phyloP scores from a whole-genome alignment of 2,888 invertebrate genomes.

The Phortica okadai region DNA sequence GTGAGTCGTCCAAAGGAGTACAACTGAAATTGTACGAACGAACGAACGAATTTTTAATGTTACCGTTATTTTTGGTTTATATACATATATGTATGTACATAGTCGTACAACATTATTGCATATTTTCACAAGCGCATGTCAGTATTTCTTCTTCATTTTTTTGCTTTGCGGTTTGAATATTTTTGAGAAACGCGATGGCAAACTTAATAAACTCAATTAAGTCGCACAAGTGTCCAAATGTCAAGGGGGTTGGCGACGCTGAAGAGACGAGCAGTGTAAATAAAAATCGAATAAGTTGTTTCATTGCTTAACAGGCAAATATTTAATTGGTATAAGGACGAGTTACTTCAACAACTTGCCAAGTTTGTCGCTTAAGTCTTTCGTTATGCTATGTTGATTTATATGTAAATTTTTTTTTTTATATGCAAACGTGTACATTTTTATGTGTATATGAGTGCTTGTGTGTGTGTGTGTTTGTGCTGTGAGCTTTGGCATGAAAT shows the following conservation, averaged over 20 bases:
- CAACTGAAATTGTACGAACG: not conserved
- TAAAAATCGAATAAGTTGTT: conserved; percentile 51
- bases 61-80: conserved; percentile 62
- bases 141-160: conserved; percentile 17
- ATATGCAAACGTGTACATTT: not conserved
- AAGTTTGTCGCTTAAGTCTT: conserved; percentile 41
- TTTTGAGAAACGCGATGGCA: conserved; percentile 31
- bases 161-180: conserved; percentile 9
- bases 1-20: too few relatives aligned
- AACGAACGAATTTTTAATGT: conserved; percentile 49
- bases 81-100: conserved; percentile 33
- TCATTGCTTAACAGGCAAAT: conserved; percentile 51
- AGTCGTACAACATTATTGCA: conserved; percentile 48
- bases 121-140: conserved; percentile 60
- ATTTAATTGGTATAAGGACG: conserved; percentile 54
- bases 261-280: conserved; percentile 4
- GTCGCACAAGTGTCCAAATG: conserved; percentile 34
- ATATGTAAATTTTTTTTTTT: conserved; percentile 45
- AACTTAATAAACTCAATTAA: conserved; percentile 69
- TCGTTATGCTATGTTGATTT: conserved; percentile 45
- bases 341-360: not conserved
- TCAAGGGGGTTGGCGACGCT: not conserved
- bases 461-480: too few relatives aligned
- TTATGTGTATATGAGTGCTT: not conserved
- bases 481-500: conserved; percentile 16